phyloP scores from a whole-genome alignment of 1,140 invertebrate species.

The Archivesica marissinica region DNA sequence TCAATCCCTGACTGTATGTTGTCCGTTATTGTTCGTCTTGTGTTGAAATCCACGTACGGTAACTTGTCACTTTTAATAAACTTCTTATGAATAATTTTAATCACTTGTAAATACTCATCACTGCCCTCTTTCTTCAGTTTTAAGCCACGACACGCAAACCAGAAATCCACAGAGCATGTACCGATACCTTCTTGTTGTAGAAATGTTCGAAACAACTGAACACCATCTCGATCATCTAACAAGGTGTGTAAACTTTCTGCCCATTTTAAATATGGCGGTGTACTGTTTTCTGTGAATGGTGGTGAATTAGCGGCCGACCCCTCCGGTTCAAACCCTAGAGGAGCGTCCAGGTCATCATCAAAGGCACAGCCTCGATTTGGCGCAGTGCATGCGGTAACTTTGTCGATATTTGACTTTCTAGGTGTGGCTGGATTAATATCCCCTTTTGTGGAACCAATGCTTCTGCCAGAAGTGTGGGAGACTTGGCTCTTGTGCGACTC shows the following conservation, averaged over 20 bases:
- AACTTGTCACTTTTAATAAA: constrained; percentile 88
- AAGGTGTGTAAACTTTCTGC: constrained; percentile 91
- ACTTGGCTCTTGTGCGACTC: constrained; percentile 79
- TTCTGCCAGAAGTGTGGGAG: constrained; percentile 74
- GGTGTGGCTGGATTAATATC: constrained; percentile 78
- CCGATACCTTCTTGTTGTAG: constrained; percentile 90
- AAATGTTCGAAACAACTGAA: constrained; percentile 93
- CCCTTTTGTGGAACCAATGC: constrained; percentile 76
- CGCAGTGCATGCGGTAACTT: constrained; percentile 58
- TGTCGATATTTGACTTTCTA: constrained; percentile 79
- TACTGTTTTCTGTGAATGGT: constrained; percentile 83
- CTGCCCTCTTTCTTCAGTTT: constrained; percentile 88
- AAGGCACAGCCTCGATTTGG: constrained; percentile 23
- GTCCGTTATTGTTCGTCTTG: constrained; percentile 92
- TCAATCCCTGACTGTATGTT: constrained; percentile 87
- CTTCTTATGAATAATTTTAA: constrained; percentile 92
- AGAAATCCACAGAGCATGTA: constrained; percentile 90
- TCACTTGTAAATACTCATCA: constrained; percentile 88
- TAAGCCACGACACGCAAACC: constrained; percentile 95
- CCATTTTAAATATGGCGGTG: constrained; percentile 93
- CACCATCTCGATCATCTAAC: constrained; percentile 93
- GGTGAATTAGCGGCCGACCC: constrained; percentile 82
- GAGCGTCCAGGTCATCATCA: constrained; percentile 77
- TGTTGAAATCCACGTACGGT: constrained; percentile 85
- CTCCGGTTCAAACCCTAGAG: constrained; percentile 82